A percentile compares a stretch with the other conserved stretches of the same genome.
phyloP scores from a whole-genome alignment of 2,113 vertebrate species.

The Probosciger aterrimus region DNA sequence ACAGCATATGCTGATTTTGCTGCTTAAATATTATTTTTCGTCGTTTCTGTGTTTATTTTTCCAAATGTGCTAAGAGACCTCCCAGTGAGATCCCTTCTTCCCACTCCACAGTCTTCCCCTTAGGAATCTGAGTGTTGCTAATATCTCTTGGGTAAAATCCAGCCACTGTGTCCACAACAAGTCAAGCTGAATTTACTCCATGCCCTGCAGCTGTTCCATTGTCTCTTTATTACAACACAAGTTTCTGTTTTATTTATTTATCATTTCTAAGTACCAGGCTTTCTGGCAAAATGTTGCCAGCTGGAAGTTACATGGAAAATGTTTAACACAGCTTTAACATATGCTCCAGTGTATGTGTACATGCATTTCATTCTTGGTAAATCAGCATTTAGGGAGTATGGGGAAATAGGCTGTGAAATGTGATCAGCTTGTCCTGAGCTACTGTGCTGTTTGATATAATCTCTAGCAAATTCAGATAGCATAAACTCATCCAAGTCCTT shows the following conservation, averaged over 20 bases:
- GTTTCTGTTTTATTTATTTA: conserved; percentile 57
- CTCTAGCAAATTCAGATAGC: conserved; percentile 56
- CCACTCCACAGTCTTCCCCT: neutral
- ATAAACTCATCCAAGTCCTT: conserved; percentile 48
- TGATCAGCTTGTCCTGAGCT: conserved; percentile 36
- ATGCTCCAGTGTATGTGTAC: conserved; percentile 12
- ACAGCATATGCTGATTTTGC: conserved; percentile 32
- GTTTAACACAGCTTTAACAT: conserved; percentile 48
- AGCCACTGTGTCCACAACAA: conserved; percentile 43
- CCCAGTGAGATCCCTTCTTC: conserved; percentile 31
- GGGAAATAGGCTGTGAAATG: conserved; percentile 56
- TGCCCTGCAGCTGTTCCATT: conserved; percentile 33
- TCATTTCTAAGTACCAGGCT: conserved; percentile 2
- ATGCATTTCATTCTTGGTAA: conserved; percentile 32
- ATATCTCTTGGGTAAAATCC: conserved; percentile 50
- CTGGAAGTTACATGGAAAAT: conserved; percentile 51
- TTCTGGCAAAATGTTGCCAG: conserved; percentile 54
- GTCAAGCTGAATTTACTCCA: conserved; percentile 52
- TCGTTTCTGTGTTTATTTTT: conserved; percentile 57
- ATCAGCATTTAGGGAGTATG: conserved; percentile 58
- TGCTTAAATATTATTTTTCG: conserved; percentile 57
- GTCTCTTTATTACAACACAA: conserved; percentile 15
- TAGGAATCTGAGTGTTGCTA: conserved; percentile 37
- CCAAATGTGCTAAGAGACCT: conserved; percentile 50
- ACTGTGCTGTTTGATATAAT: conserved; percentile 41